Percentiles rank a stretch among this genome's conserved stretches.
Conservation (phyloP, 2,888 invertebrate genomes). For the Clivina fossor region DNA sequence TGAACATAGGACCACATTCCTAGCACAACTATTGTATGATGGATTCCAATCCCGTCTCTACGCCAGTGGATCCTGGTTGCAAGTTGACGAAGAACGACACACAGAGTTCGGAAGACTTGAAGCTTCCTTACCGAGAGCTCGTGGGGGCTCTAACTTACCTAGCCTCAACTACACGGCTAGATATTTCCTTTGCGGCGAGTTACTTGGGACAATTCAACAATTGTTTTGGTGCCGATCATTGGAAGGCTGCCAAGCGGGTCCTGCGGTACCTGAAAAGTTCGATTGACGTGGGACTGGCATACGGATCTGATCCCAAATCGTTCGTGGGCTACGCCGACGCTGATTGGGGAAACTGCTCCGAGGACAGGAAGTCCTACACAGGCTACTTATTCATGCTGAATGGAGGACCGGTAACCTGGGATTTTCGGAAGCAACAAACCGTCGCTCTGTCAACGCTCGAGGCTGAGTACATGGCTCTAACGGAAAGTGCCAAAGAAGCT, state of each 20-base stretch:
- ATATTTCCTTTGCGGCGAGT: conserved; percentile 15
- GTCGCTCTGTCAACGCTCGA: too few species aligned
- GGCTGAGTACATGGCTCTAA: too few species aligned
- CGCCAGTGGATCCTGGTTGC: conserved; percentile 31
- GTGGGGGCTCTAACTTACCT: conserved; percentile 9
- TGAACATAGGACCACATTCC: too few species aligned
- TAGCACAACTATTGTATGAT: conserved; percentile 28
- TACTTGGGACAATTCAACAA: conserved; percentile 15
- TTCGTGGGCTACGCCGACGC: too few species aligned
- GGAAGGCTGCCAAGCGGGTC: conserved; percentile 25
- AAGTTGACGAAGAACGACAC: conserved; percentile 5
- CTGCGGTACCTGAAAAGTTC: conserved; percentile 23
- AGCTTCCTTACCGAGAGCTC: conserved; percentile 7
- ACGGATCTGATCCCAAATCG: too few species aligned
- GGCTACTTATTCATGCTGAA: too few species aligned
- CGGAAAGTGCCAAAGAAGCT: too few species aligned
- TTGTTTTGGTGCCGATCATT: conserved; percentile 14
- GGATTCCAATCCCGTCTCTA: conserved; percentile 32
- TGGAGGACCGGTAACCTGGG: too few species aligned
- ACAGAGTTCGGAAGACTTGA: neutral
- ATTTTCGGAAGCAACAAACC: too few species aligned
- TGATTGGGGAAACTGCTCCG: too few species aligned
- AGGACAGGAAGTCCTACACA: too few species aligned
- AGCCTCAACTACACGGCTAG: conserved; percentile 13
- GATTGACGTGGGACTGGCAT: too few species aligned